Evolutionary conservation across 2,113 vertebrate species (phyloP).

Genomic region (Atractosteus spatula): DNA sequence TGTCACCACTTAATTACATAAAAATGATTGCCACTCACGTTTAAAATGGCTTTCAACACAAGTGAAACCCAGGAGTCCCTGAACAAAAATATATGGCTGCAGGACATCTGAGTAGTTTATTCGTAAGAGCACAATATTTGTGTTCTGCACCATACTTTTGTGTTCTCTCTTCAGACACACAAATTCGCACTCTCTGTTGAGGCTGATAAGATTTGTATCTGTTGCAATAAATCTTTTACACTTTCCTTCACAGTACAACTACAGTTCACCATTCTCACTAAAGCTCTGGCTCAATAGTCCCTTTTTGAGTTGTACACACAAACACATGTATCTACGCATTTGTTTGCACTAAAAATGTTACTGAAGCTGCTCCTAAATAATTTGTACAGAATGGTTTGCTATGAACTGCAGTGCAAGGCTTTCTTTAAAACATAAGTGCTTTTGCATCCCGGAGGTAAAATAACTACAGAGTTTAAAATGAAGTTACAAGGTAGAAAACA

Average conservation of each 20-base stretch:
- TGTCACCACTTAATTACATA: neutral
- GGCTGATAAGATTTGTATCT: too few species aligned
- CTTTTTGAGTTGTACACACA: neutral
- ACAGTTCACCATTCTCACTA: neutral
- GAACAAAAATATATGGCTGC: neutral
- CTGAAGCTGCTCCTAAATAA: neutral
- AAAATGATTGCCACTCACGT: too few species aligned
- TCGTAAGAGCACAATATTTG: too few species aligned
- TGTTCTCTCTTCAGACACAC: too few species aligned
- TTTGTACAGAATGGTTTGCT: neutral
- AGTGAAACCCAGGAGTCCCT: too few species aligned
- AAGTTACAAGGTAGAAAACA: too few species aligned
- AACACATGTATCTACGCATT: neutral
- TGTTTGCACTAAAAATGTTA: constrained; percentile 4
- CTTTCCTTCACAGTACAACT: neutral
- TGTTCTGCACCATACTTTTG: too few species aligned
- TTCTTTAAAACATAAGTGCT: constrained; percentile 10
- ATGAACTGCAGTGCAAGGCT: neutral
- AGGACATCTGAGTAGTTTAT: neutral
- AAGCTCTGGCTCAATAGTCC: constrained; percentile 1
- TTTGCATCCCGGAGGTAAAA: constrained; percentile 20
- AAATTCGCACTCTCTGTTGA: too few species aligned
- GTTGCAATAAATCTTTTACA: neutral
- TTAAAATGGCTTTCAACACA: too few species aligned
- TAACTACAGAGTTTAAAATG: neutral